A percentile compares a stretch with the other conserved stretches of the same genome.
These are phyloP conservation scores for Chaenogobius annularis DNA, from an alignment of 2,113 vertebrate species.

Conservation along the genomic window DNA sequence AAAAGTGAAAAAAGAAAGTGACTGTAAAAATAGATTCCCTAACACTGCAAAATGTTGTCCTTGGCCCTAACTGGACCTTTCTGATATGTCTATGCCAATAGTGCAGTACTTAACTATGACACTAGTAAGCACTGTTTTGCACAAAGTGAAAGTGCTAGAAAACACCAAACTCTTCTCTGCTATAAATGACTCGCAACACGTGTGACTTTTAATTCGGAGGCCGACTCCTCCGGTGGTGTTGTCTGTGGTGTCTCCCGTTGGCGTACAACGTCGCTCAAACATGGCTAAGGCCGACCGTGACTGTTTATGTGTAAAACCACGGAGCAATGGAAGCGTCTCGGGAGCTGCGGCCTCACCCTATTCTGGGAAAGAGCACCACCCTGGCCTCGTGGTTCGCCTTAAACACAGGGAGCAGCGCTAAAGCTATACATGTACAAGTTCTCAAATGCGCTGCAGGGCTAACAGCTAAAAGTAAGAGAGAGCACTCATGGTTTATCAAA, in stretches of 20 bases:
- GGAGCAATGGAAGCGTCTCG: conserved; percentile 23
- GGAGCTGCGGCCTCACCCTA: conserved; percentile 62
- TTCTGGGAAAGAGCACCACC: conserved; percentile 67
- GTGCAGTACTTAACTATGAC: too few relatives aligned
- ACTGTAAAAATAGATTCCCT: too few relatives aligned
- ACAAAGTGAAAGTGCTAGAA: neutral
- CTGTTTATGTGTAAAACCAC: conserved; percentile 5
- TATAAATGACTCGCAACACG: conserved; percentile 2
- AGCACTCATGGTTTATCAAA: conserved; percentile 20
- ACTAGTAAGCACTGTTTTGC: neutral
- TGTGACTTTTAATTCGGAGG: conserved; percentile 15
- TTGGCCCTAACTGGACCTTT: too few relatives aligned
- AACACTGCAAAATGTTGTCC: too few relatives aligned
- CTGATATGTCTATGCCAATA: too few relatives aligned
- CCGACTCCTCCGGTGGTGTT: conserved; percentile 6
- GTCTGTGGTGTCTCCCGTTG: conserved; percentile 9
- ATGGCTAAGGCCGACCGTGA: conserved; percentile 7
- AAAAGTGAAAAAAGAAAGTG: too few relatives aligned
- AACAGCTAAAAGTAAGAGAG: conserved; percentile 18
- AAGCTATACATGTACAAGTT: conserved; percentile 14
- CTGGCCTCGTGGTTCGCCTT: conserved; percentile 67
- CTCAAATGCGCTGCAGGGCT: conserved; percentile 5
- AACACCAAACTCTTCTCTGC: conserved; percentile 1
- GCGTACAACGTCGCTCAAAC: conserved; percentile 20
- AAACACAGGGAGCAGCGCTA: conserved; percentile 55